Conservation (phyloP, 2,797 vertebrate species). For the Pygocentrus nattereri region DNA sequence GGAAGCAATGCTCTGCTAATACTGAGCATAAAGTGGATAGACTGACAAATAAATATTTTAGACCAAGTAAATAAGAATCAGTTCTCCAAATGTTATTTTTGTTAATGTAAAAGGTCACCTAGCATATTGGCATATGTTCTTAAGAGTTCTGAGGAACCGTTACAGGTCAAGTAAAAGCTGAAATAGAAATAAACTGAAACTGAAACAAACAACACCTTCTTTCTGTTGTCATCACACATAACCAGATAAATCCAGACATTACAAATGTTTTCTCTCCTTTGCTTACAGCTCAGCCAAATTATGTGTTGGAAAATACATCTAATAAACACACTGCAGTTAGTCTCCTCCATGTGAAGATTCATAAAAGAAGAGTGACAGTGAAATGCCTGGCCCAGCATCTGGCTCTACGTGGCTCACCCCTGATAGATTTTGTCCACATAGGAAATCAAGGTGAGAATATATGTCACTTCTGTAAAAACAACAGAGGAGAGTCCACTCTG, state of each 20-base stretch:
- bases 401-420: constrained; percentile 29
- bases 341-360: constrained; percentile 51
- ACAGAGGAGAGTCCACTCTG: neutral
- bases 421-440: constrained; percentile 66
- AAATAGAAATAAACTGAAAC: too few species aligned
- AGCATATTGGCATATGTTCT: neutral
- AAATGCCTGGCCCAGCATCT: constrained; percentile 74
- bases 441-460: constrained; percentile 69
- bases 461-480: constrained; percentile 18
- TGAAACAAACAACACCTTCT: too few species aligned
- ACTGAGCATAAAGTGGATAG: neutral
- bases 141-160: neutral
- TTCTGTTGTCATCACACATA: neutral
- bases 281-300: constrained; percentile 63
- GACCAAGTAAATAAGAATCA: too few species aligned
- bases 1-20: neutral
- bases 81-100: neutral
- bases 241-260: neutral
- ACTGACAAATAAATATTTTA: too few species aligned
- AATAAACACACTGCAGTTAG: constrained; percentile 56
- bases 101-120: neutral
- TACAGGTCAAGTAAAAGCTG: neutral
- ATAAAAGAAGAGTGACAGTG: constrained; percentile 57
- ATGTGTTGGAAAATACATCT: constrained; percentile 8
- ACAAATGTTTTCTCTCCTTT: constrained; percentile 28